phyloP scores from a whole-genome alignment of 2,797 vertebrate species.

The Malurus splendens region DNA sequence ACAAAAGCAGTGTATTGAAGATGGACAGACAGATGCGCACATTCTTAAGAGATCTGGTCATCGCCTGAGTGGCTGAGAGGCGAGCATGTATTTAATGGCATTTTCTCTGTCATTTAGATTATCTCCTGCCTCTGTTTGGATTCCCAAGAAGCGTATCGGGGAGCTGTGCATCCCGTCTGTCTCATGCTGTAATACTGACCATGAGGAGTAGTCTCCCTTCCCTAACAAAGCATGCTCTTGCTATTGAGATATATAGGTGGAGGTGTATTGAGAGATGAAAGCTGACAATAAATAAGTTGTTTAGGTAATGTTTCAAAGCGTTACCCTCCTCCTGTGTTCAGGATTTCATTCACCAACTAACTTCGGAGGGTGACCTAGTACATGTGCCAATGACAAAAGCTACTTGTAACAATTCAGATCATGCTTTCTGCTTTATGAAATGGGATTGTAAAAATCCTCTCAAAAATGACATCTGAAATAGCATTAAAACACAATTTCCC shows the following conservation, averaged over 20 bases:
- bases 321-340: neutral
- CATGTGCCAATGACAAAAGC: slow-evolving; percentile 63
- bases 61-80: neutral
- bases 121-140: neutral
- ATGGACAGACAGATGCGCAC: neutral
- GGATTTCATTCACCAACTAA: slow-evolving; percentile 36
- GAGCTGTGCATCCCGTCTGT: neutral
- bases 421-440: slow-evolving; percentile 69
- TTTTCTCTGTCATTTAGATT: neutral
- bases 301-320: neutral
- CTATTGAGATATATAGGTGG: neutral
- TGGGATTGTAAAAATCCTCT: slow-evolving; percentile 73
- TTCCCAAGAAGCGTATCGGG: neutral
- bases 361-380: slow-evolving; percentile 50
- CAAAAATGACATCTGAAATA: slow-evolving; percentile 72
- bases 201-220: neutral
- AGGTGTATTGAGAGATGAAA: neutral
- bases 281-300: neutral
- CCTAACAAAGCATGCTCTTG: neutral
- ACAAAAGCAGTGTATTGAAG: neutral
- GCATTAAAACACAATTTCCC: slow-evolving; percentile 73
- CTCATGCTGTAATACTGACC: neutral
- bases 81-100: neutral
- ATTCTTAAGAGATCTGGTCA: neutral
- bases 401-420: slow-evolving; percentile 66